Base-by-base conservation (phyloP, 2,888 invertebrate species). In the Acanthopleura granulata region DNA sequence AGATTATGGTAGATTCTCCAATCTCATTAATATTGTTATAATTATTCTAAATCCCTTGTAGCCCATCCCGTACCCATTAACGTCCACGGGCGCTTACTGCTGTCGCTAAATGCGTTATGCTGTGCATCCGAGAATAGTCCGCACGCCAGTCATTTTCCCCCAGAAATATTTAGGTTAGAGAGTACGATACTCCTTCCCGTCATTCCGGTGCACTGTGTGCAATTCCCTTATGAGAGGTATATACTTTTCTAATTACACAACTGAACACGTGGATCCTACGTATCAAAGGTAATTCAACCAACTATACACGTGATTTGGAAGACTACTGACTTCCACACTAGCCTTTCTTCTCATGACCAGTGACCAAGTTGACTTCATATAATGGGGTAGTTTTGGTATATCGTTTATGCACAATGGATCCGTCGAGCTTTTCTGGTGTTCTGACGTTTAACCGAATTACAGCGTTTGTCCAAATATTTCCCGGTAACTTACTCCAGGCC, bases 1-100 rank as follows among this genome's bases (percentile, higher is more conserved):
- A 27, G 22, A 66, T 66, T 66, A 66, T 22, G 66, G 25, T 6
- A 66, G 66, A 27, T 6, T 66, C 9, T 16, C 22, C 29, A 22
- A 27, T 66, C 66, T 66, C 66, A 66, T 66, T 66, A 66, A 66
- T 27, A 66, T 27, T 27, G 15, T 27, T 27, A 66, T 66, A 66
- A 66, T 66, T 66, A 66, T 66, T 66, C 66, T 27, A 66, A 66
- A 66, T 66, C 66, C 66, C 66, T 27, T 27, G 66, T 66, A 66
- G 66, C 3, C 9, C 3, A 9, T 22, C n/a, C 57, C 3, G 3
- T 22, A 6, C 6, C 29, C 25, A 66, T 27, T 27, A 66, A 22
- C 25, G 66, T 66, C 66, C 18, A 27, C 1, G 9, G 29, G 29
- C 16, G 4, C 25, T 15, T 3, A 27, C 27, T 66, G 22, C 22